phyloP scores from a whole-genome alignment of 2,113 vertebrate genomes.

The Lophochroa leadbeateri region DNA sequence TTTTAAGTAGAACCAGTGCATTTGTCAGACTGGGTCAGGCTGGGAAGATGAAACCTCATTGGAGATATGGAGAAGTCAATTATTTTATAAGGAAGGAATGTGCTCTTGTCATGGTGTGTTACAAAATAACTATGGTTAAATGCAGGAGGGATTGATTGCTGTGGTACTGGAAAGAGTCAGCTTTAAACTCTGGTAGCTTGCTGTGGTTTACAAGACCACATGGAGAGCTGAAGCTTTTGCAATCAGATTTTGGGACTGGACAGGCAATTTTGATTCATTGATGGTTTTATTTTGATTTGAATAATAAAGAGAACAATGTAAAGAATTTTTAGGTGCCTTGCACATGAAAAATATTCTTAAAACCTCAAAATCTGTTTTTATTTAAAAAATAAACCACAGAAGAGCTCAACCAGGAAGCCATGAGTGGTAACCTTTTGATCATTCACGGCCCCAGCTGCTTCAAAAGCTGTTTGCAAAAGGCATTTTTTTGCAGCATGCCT shows the following conservation, averaged over 20 bases:
- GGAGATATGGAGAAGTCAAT: constrained; percentile 11
- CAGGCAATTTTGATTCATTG: neutral
- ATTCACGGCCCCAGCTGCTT: neutral
- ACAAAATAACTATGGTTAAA: neutral
- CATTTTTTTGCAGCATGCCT: neutral
- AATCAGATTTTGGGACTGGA: neutral
- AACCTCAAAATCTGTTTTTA: neutral
- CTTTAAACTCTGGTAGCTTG: neutral
- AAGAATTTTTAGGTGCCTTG: neutral
- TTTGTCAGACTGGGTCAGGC: constrained; percentile 22
- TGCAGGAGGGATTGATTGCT: neutral
- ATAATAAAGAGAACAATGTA: neutral
- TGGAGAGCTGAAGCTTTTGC: neutral
- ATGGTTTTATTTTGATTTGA: neutral
- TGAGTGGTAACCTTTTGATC: neutral
- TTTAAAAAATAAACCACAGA: neutral
- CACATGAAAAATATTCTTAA: neutral
- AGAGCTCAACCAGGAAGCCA: neutral
- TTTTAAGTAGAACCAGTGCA: constrained; percentile 27
- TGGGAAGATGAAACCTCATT: constrained; percentile 35
- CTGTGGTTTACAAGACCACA: constrained; percentile 14
- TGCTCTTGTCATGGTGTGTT: neutral
- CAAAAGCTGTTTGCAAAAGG: neutral
- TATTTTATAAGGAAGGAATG: constrained; percentile 44
- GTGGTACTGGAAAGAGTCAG: neutral